These are phyloP conservation scores for Smithornis capensis DNA, from an alignment of 2,113 vertebrate genomes.

Conservation along the genomic window DNA sequence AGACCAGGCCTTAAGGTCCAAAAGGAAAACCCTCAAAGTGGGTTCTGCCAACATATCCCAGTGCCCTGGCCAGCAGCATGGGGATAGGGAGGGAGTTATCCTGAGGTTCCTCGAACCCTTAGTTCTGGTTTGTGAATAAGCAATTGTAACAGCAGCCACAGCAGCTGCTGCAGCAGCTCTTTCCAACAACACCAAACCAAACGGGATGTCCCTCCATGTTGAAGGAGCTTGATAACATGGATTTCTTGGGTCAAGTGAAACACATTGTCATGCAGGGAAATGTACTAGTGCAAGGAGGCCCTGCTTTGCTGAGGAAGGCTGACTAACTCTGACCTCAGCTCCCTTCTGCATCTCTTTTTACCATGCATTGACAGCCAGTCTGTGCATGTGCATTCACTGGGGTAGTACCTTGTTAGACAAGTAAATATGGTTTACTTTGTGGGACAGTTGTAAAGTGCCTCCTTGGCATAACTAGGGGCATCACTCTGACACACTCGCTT, in stretches of 20 bases:
- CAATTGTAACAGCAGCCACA: not conserved
- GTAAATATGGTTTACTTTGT: not conserved
- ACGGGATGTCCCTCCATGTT: not conserved
- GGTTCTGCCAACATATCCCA: not conserved
- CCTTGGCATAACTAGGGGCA: not conserved
- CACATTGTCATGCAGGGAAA: not conserved
- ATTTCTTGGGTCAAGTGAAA: not conserved
- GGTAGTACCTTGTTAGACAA: not conserved
- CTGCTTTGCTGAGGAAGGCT: not conserved
- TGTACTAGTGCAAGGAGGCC: not conserved
- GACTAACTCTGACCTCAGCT: not conserved
- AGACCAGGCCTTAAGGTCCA: fast-evolving
- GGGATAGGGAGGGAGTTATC: not conserved
- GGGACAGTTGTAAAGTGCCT: not conserved
- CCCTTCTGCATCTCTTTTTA: not conserved
- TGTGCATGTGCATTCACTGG: not conserved
- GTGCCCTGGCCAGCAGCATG: not conserved
- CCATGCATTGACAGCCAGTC: not conserved
- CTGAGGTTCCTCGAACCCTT: not conserved
- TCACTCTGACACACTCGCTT: not conserved
- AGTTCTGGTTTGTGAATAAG: not conserved
- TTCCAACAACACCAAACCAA: not conserved
- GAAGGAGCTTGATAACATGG: not conserved
- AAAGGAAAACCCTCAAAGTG: not conserved
- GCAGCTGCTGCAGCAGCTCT: not conserved